Evolutionary conservation across 1,140 invertebrate species (phyloP).

Genomic region (Popillia japonica): DNA sequence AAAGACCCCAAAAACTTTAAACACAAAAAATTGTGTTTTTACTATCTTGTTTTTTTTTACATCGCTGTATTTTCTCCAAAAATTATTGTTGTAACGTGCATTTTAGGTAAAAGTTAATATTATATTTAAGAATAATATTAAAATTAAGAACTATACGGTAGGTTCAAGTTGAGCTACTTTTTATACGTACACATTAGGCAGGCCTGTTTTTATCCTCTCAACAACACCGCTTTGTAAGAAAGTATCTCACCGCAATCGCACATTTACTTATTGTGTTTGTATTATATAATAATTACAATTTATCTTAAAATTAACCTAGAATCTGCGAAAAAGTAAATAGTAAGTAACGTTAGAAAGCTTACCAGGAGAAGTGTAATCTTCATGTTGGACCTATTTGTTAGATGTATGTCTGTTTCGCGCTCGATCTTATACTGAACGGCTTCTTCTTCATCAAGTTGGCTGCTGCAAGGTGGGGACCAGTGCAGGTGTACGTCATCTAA

Average conservation of each 20-base stretch:
- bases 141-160: background rate
- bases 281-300: background rate
- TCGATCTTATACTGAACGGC: slow-evolving; percentile 31
- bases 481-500: slow-evolving; percentile 34
- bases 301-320: background rate
- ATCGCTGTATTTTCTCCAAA: too few species aligned
- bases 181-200: background rate
- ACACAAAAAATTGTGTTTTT: too few species aligned
- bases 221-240: slow-evolving; percentile 12
- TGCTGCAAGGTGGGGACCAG: slow-evolving; percentile 33
- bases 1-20: too few species aligned
- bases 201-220: background rate
- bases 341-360: background rate
- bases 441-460: slow-evolving; percentile 29
- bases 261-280: slow-evolving; percentile 7
- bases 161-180: background rate
- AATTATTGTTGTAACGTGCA: too few species aligned
- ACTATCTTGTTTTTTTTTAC: too few species aligned
- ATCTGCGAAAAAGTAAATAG: background rate
- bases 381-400: background rate
- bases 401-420: slow-evolving; percentile 26
- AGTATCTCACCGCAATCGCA: slow-evolving; percentile 20
- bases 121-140: background rate
- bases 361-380: slow-evolving; percentile 23
- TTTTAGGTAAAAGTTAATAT: too few species aligned